A percentile compares a stretch with the other conserved stretches of the same genome.
Evolutionary conservation across 2,888 invertebrate genomes (phyloP).

Genomic region (Nomada fucata): DNA sequence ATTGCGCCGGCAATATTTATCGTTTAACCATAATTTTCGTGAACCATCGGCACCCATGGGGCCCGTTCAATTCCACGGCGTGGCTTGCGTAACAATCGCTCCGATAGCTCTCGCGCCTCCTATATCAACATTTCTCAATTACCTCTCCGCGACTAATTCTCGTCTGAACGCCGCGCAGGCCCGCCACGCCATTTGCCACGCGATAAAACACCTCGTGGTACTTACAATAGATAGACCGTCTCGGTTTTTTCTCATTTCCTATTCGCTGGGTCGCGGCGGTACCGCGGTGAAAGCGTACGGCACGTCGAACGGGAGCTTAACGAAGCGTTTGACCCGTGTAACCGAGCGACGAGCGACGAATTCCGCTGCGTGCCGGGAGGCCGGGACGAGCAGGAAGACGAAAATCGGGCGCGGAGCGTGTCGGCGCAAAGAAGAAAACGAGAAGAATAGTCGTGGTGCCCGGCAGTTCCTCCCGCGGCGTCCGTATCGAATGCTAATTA

Average conservation of each 20-base stretch:
- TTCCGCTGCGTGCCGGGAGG: background rate
- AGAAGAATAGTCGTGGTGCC: constrained; percentile 53
- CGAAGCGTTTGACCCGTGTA: constrained; percentile 18
- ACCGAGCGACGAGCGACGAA: constrained; percentile 14
- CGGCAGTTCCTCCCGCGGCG: constrained; percentile 74
- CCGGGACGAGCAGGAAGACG: constrained; percentile 38
- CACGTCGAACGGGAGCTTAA: background rate
- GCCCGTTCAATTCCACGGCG: no score
- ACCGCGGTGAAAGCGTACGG: background rate
- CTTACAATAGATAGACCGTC: no score
- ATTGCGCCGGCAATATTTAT: no score
- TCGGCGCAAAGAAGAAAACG: constrained; percentile 48
- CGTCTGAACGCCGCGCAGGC: no score
- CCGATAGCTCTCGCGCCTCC: no score
- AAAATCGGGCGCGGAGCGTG: constrained; percentile 59
- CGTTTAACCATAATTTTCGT: no score
- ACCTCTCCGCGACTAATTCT: no score
- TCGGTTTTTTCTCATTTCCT: background rate
- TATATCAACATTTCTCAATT: no score
- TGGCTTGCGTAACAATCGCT: no score
- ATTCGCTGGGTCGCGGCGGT: background rate
- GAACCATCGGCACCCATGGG: no score
- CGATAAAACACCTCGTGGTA: no score
- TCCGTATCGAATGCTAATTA: constrained; percentile 83
- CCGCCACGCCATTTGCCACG: no score